Evolutionary conservation across 2,797 vertebrate species (phyloP), one percentile per base, ranked within the genome.

Genomic region (Enteromius radiatus): DNA sequence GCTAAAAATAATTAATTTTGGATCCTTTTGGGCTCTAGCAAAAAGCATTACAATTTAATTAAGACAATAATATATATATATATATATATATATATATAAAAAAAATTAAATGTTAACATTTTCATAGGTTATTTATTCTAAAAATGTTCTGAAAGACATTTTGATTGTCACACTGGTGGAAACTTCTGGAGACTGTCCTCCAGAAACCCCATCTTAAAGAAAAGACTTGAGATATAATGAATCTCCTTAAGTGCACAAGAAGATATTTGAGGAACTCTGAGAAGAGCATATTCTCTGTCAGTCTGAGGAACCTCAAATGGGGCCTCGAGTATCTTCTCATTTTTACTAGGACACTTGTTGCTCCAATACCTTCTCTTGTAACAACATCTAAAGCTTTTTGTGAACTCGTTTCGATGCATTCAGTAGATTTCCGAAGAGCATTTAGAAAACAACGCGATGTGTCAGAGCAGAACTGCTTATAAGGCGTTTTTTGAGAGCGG

Each of bases 401-500:
- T 49, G 31, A 61, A 41, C 12, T 67, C 11, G 7, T 26, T 15
- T 63, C 4, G 31, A 1, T 26, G 33, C 23, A n/a, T 41, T 68
- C 64, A 54, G 64, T 26, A 21, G 31, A 68, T 23, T 38, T 79
- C 49, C 43, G 78, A 43, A 41, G 31, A 23, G 21, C 26, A 63
- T 4, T 19, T 36, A 33, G 43, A 33, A 69, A 28, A 79, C 65
- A 28, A 76, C 15, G 52, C 36, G 52, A 76, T 61, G 52, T 43
- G 73, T 76, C 52, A 59, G 49, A 11, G n/a, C 61, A 15, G 19
- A 21, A 36, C 21, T 38, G 75, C 11, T 47, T 26, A 21, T 69
- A 63, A 36, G 38, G 17, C 54, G 76, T 36, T 76, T 82, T 92
- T 91, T 91, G 91, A 87, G 89, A 84, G 87, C 86, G 56, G 87